These are phyloP conservation scores for Elephantulus edwardii DNA, from an alignment of 2,113 vertebrate species.

Conservation along the genomic window DNA sequence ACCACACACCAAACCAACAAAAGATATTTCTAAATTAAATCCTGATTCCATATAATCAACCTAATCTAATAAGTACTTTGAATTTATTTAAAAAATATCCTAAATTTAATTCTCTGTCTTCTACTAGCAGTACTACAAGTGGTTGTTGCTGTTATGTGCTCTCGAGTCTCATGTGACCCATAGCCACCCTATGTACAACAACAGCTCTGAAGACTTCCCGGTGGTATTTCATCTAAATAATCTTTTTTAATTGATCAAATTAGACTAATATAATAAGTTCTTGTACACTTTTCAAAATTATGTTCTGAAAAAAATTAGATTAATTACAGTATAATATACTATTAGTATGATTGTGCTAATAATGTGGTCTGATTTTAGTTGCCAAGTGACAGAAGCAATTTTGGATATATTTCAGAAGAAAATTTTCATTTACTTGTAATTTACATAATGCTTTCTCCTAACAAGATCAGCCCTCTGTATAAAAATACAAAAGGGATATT, in stretches of 20 bases:
- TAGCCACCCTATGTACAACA: too few relatives aligned
- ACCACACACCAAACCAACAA: constrained; percentile 36
- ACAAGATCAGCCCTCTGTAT: neutral
- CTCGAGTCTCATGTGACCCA: too few relatives aligned
- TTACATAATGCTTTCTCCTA: neutral
- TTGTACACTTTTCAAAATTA: neutral
- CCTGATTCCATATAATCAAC: constrained; percentile 43
- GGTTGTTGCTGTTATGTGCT: too few relatives aligned
- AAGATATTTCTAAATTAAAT: constrained; percentile 40
- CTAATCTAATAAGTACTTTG: constrained; percentile 38
- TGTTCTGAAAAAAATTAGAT: neutral
- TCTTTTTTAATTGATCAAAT: constrained; percentile 31
- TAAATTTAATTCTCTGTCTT: constrained; percentile 21
- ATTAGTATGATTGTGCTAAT: constrained; percentile 23
- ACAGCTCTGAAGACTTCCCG: too few relatives aligned
- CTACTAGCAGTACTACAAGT: neutral
- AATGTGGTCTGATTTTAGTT: neutral
- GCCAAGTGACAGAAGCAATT: neutral
- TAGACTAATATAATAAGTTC: neutral
- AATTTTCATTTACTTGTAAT: constrained; percentile 40
- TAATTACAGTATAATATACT: neutral
- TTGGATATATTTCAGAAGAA: constrained; percentile 3
- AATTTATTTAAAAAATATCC: neutral
- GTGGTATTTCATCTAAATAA: too few relatives aligned
- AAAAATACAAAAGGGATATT: constrained; percentile 20